These are phyloP conservation scores for Tineola bisselliella DNA, from an alignment of 2,888 invertebrate species.

Conservation along the genomic window DNA sequence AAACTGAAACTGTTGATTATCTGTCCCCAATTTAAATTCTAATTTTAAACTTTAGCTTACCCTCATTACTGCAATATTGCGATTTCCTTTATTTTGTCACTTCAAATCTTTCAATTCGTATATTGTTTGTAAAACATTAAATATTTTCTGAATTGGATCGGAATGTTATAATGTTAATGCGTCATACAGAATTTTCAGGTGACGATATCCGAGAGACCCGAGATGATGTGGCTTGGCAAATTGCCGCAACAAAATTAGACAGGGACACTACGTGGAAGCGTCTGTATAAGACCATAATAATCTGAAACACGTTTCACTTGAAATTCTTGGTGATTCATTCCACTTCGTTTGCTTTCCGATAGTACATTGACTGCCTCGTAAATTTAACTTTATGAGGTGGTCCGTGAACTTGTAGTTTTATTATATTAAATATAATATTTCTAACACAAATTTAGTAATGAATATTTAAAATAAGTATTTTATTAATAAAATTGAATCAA, in stretches of 20 bases:
- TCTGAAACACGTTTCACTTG: conserved; percentile 4
- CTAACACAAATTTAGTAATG: too few species aligned
- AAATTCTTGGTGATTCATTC: conserved; percentile 4
- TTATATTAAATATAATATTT: too few species aligned
- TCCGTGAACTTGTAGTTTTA: too few species aligned
- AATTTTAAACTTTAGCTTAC: too few species aligned
- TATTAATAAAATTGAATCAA: too few species aligned
- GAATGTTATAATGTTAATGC: conserved; percentile 6
- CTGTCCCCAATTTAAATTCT: too few species aligned
- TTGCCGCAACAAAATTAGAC: conserved; percentile 15
- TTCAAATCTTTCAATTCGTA: background rate
- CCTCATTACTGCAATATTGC: too few species aligned
- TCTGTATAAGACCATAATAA: conserved; percentile 10
- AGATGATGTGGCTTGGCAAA: conserved; percentile 9
- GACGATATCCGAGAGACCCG: conserved; percentile 8
- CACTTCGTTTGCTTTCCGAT: background rate
- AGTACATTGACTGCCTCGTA: background rate
- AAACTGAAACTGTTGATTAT: background rate
- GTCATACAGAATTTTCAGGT: conserved; percentile 8
- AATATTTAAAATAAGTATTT: too few species aligned
- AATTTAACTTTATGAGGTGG: background rate
- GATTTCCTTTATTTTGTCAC: too few species aligned
- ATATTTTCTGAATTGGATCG: background rate
- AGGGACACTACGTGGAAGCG: conserved; percentile 9
- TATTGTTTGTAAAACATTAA: background rate